These are phyloP conservation scores for Thymallus thymallus DNA, from an alignment of 2,113 vertebrate species.

Conservation along the genomic window DNA sequence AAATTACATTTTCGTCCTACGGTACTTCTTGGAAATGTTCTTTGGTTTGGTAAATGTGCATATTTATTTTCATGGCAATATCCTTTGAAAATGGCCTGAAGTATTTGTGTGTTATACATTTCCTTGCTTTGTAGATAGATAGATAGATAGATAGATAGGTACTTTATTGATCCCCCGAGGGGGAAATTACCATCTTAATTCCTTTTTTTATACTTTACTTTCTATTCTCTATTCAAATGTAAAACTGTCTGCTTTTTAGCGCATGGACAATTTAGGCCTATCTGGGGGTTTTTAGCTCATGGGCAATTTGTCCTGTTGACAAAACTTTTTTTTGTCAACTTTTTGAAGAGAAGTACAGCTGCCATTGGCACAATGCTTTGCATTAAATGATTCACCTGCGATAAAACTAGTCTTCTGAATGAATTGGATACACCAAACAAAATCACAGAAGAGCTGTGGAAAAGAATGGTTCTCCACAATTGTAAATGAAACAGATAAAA, in stretches of 20 bases:
- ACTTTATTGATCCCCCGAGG: no score
- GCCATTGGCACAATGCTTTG: neutral
- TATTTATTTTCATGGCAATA: no score
- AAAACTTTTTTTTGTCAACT: constrained; percentile 5
- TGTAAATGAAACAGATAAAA: neutral
- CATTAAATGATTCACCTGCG: neutral
- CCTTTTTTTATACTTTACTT: neutral
- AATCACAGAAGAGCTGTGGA: neutral
- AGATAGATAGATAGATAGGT: no score
- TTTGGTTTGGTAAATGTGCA: no score
- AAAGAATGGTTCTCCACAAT: neutral
- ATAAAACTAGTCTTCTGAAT: neutral
- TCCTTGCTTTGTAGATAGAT: no score
- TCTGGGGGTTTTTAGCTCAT: neutral
- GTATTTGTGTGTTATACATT: neutral
- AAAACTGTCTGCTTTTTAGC: neutral
- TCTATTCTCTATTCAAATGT: neutral
- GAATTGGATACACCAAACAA: neutral
- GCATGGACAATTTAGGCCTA: no score
- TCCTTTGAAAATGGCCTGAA: neutral
- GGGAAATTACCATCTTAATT: neutral
- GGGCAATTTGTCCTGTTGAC: neutral
- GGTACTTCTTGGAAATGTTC: no score
- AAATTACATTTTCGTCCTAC: no score
- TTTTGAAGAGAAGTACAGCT: neutral